Percentiles rank a stretch among this genome's conserved stretches.
phyloP scores from a whole-genome alignment of 2,797 vertebrate species.

The Pogonophryne albipinna region DNA sequence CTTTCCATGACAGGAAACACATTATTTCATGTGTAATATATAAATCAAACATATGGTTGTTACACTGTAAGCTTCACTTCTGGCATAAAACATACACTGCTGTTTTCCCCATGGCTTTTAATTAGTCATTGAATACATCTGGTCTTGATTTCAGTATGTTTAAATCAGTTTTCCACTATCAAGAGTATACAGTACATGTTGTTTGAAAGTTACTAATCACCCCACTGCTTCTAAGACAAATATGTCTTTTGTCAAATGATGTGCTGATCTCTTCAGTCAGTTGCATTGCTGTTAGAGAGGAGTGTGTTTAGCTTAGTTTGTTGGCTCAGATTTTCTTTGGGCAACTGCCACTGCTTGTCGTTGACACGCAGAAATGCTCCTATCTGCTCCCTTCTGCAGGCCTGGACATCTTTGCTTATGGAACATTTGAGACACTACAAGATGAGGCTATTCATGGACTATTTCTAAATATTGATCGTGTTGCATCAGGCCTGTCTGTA shows the following conservation, averaged over 20 bases:
- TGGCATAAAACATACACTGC: conserved; percentile 7
- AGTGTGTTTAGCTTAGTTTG: conserved; percentile 62
- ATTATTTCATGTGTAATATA: conserved; percentile 25
- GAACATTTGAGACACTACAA: conserved; percentile 76
- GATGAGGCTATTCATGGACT: conserved; percentile 63
- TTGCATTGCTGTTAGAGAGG: conserved; percentile 31
- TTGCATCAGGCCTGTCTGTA: conserved; percentile 55
- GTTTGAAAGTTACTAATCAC: conserved; percentile 57
- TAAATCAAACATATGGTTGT: conserved; percentile 11
- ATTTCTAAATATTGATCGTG: conserved; percentile 58
- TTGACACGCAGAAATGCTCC: conserved; percentile 50
- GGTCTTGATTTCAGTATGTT: conserved; percentile 25
- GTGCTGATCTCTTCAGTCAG: conserved; percentile 50
- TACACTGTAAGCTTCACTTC: not conserved
- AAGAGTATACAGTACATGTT: conserved; percentile 19
- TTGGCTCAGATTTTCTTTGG: conserved; percentile 68
- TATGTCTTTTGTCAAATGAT: conserved; percentile 60
- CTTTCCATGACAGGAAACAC: conserved; percentile 28
- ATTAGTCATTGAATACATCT: conserved; percentile 28
- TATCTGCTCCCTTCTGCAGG: conserved; percentile 60
- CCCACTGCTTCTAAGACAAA: conserved; percentile 39
- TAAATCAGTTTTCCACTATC: conserved; percentile 28
- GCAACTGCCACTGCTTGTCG: conserved; percentile 68
- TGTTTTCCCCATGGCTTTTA: conserved; percentile 8
- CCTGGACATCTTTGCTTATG: conserved; percentile 72